Base-by-base conservation (phyloP, 2,797 vertebrate genomes). In the Uromys caudimaculatus region DNA sequence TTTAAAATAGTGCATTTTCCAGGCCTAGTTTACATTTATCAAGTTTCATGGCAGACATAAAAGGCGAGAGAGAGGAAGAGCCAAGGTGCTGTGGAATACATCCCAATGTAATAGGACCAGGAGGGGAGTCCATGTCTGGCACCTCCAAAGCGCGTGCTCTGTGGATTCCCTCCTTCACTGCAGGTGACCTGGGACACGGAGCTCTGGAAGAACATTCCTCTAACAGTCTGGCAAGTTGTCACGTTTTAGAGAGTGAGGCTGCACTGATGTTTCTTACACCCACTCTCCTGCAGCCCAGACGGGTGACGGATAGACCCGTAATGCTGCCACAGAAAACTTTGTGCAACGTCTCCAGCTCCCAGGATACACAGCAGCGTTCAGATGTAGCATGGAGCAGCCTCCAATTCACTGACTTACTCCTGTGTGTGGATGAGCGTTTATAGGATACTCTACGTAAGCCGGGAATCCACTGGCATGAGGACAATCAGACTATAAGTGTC, bases 1-100 rank as follows among this genome's bases (percentile, higher is more conserved):
- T 85, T 94, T 83, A 81, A 50, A 95, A 93, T 1, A 1, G 27
- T 52, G 77, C 16, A 10, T 60, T 89, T 69, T 83, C 73, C n/a
- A 87, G 11, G 81, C 38, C 86, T 93, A 92, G 35, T 77, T 91
- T 90, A 78, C 85, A 75, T 83, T 69, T 41, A 29, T 60, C 62
- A 75, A 82, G 67, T 86, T 44, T 77, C 78, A 29, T 69, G 44
- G 9, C 10, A 32, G 32, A 19, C 29, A 0, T 67, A 21, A 96
- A 91, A 89, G 60, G 67, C 62, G 60, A 93, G 47, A 54, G 60
- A 93, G 47, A 54, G 21, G 47, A 44, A 88, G 52, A 94, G 21
- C 9, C 56, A 27, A 85, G n/a, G 0, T 91, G 12, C 32, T 35
- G 21, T 27, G 50, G 47, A 69, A 89, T 32, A 69, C 12, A 14